A percentile compares a stretch with the other conserved stretches of the same genome.
Evolutionary conservation across 2,113 vertebrate species (phyloP).

Genomic region (Sebastes fasciatus): DNA sequence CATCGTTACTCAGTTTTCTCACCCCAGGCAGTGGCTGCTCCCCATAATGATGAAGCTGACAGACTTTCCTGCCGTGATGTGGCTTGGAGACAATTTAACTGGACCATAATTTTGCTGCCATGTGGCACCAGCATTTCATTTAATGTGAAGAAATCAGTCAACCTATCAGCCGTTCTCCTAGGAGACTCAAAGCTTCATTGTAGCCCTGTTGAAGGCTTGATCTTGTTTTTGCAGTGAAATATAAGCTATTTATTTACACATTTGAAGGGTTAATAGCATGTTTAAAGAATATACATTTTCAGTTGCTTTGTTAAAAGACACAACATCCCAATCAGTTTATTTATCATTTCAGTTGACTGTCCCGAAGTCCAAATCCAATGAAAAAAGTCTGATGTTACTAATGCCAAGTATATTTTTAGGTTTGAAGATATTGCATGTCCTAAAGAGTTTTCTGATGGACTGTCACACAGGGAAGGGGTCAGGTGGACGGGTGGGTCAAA

Average conservation of each 20-base stretch:
- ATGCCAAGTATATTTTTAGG: neutral
- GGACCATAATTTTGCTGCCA: constrained; percentile 23
- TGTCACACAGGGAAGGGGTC: no score
- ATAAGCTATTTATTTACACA: neutral
- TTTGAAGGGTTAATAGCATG: neutral
- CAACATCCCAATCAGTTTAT: neutral
- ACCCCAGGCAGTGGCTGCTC: constrained; percentile 42
- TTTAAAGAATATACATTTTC: neutral
- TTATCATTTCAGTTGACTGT: neutral
- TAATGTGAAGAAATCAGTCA: constrained; percentile 9
- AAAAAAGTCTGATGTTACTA: neutral
- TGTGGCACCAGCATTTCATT: constrained; percentile 24
- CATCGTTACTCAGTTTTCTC: constrained; percentile 32
- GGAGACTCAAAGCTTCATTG: neutral
- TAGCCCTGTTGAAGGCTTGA: neutral
- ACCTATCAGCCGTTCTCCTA: neutral
- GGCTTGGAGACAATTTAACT: constrained; percentile 43
- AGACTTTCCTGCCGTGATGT: constrained; percentile 35
- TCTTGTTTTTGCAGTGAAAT: neutral
- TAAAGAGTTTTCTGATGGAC: constrained; percentile 13
- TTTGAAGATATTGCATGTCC: constrained; percentile 11
- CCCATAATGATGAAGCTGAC: constrained; percentile 46
- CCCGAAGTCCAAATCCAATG: neutral
- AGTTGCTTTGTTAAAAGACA: neutral
- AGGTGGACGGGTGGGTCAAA: no score